phyloP scores from a whole-genome alignment of 1,140 invertebrate species.

The Drosophila willistoni region DNA sequence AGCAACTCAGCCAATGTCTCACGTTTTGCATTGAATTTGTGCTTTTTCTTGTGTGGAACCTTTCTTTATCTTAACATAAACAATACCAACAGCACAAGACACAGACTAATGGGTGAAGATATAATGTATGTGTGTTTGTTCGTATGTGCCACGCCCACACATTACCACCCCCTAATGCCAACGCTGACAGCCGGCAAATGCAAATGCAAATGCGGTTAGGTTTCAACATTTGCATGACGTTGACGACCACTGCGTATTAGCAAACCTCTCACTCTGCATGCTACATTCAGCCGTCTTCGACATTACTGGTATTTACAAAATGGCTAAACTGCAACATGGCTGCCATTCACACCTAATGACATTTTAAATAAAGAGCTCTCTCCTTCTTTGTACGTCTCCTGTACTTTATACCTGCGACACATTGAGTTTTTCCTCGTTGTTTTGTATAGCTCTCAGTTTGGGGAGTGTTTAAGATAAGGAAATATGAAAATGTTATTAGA shows the following conservation, averaged over 20 bases:
- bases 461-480: not conserved
- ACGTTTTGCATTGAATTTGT: constrained; percentile 49
- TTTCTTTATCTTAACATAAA: constrained; percentile 40
- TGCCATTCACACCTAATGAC: constrained; percentile 72
- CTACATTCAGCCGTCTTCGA: not conserved
- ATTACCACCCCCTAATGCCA: constrained; percentile 25
- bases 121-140: not conserved
- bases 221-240: constrained; percentile 77
- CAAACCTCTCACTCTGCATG: not conserved
- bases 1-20: constrained; percentile 7
- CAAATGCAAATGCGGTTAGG: constrained; percentile 70
- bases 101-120: constrained; percentile 38
- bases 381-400: not conserved
- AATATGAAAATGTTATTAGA: constrained; percentile 68
- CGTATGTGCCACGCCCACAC: constrained; percentile 21
- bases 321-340: constrained; percentile 73
- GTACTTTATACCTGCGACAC: not conserved
- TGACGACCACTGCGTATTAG: constrained; percentile 26
- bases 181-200: constrained; percentile 67
- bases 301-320: constrained; percentile 58
- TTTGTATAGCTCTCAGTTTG: constrained; percentile 4
- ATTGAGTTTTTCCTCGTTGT: constrained; percentile 5
- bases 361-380: constrained; percentile 57
- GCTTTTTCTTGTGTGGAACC: constrained; percentile 21
- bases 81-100: constrained; percentile 38